Evolutionary conservation across 2,113 vertebrate species (phyloP), one percentile per base, ranked within the genome.

Genomic region (Pseudopodoces humilis): DNA sequence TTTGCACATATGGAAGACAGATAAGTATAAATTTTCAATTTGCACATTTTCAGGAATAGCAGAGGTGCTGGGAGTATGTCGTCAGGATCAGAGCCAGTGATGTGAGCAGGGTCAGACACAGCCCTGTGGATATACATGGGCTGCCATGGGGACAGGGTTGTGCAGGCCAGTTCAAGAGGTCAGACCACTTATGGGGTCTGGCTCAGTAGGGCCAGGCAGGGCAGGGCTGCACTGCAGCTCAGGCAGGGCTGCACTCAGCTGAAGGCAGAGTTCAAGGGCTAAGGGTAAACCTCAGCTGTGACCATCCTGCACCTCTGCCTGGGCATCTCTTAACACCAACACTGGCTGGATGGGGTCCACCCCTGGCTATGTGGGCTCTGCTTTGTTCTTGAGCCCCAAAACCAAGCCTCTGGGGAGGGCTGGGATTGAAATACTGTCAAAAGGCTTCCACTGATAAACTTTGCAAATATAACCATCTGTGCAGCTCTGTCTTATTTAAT

Each of bases 91-190:
- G 33, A 31, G 9, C 24, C n/a, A 35, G 6, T 14, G 63, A 60
- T 6, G 9, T 24, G 9, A 68, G 39, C 11, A 55, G 15, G 7
- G 6, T 59, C 27, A 75, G 28, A 55, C 7, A n/a, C 4, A 69
- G 20, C 12, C 43, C 16, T 44, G 44, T n/a, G 7, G 2, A 41
- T 11, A 6, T 5, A 10, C 9, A 9, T 1, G 2, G 8, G 70
- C 7, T 6, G 10, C 22, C 28, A 7, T 0, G 0, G 5, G 33
- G 4, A 15, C 21, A 16, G 10, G 15, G 5, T 2, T 59, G 8
- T n/a, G 10, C 20, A 37, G 23, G 25, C 7, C 22, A 75, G 13
- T 12, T 6, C 37, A 10, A 21, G 49, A 33, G 11, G 5, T 30
- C 52, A 35, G 30, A 11, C 11, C 16, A 12, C 2, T 2, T 5